These are phyloP conservation scores for Globicephala melas DNA, from an alignment of 2,113 vertebrate species.

Conservation along the genomic window DNA sequence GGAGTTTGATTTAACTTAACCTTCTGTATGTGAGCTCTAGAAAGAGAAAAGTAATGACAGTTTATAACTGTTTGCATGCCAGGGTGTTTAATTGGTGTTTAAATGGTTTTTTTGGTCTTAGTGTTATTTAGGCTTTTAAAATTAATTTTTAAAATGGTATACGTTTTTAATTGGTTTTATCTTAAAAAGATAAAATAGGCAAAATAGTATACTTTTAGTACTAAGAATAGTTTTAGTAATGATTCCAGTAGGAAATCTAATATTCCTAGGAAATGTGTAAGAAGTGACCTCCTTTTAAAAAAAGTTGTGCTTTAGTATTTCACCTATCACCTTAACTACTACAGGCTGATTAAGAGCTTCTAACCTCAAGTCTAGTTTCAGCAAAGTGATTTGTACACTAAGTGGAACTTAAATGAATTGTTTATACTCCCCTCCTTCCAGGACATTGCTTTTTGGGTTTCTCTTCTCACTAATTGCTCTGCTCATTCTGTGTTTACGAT, in stretches of 20 bases:
- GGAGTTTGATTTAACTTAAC: constrained; percentile 27
- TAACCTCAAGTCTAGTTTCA: constrained; percentile 30
- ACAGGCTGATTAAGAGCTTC: not conserved
- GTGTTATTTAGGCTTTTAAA: not conserved
- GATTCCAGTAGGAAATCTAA: not conserved
- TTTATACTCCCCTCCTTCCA: not conserved
- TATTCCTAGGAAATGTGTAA: not conserved
- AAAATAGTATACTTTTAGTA: constrained; percentile 11
- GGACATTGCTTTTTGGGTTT: constrained; percentile 10
- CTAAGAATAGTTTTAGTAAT: constrained; percentile 23
- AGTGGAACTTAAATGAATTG: not conserved
- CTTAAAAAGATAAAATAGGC: constrained; percentile 3
- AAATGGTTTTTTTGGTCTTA: not conserved
- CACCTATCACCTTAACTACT: not conserved
- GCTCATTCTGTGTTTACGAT: not conserved
- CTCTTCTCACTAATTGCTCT: not conserved
- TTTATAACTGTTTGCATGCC: constrained; percentile 5
- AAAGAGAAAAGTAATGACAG: not conserved
- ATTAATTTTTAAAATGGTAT: not conserved
- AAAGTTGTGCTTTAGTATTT: not conserved
- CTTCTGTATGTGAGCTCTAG: not conserved
- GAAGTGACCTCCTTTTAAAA: not conserved
- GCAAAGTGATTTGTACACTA: not conserved
- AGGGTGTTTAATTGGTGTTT: not conserved
- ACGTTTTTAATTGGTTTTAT: constrained; percentile 31